Percentiles rank a stretch among this genome's conserved stretches.
These are phyloP conservation scores for Hemiscyllium ocellatum DNA, from an alignment of 2,113 vertebrate genomes.

Conservation along the genomic window DNA sequence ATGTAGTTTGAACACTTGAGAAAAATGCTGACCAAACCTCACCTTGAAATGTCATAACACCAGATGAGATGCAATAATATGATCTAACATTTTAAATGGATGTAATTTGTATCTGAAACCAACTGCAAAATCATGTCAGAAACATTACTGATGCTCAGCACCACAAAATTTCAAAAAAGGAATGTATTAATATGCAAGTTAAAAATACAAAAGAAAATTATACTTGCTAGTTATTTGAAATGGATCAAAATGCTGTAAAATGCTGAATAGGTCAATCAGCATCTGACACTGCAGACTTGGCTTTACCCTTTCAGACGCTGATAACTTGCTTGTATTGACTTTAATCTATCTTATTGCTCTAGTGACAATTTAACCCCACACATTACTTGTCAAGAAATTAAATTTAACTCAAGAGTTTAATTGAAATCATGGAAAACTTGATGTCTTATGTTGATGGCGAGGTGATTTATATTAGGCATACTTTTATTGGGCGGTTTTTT, in stretches of 20 bases:
- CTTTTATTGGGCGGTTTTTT: too few relatives aligned
- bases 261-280: background rate
- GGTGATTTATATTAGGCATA: background rate
- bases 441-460: background rate
- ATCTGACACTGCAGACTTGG: background rate
- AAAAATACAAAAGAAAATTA: background rate
- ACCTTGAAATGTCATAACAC: background rate
- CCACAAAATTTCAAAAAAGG: background rate
- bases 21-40: background rate
- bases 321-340: background rate
- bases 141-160: background rate
- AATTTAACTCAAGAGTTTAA: background rate
- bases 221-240: background rate
- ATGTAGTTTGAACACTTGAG: slow-evolving; percentile 4
- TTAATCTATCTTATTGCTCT: background rate
- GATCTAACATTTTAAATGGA: background rate
- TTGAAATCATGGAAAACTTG: background rate
- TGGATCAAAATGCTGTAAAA: background rate
- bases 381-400: background rate
- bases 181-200: background rate
- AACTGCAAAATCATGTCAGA: background rate
- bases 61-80: background rate
- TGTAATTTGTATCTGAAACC: background rate
- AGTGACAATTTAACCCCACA: background rate
- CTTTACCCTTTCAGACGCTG: background rate